Percentiles rank a stretch among this genome's conserved stretches.
Evolutionary conservation across 2,113 vertebrate species (phyloP).

Genomic region (Tachysurus fulvidraco): DNA sequence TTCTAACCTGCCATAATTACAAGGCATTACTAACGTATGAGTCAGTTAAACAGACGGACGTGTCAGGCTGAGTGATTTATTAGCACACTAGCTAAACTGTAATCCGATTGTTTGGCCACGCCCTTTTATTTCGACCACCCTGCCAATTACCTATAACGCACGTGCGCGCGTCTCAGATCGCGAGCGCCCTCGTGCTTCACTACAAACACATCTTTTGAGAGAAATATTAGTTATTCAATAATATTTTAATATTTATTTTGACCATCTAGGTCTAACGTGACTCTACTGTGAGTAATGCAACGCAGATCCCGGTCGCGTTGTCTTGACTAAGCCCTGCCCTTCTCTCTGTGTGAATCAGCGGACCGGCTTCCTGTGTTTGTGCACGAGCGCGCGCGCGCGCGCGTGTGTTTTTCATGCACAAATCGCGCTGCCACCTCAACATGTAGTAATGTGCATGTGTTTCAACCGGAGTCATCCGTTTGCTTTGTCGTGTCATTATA

Average conservation of each 20-base stretch:
- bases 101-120: constrained; percentile 30
- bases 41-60: constrained; percentile 4
- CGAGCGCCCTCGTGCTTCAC: neutral
- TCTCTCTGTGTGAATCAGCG: constrained; percentile 45
- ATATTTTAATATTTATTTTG: neutral
- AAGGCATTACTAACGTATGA: neutral
- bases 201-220: neutral
- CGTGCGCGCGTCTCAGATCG: neutral
- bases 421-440: constrained; percentile 66
- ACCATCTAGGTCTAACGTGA: neutral
- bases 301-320: neutral
- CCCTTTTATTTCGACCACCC: constrained; percentile 31
- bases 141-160: neutral
- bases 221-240: neutral
- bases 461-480: constrained; percentile 31
- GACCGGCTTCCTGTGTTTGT: constrained; percentile 60
- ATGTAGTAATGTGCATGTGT: constrained; percentile 69
- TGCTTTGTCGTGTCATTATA: neutral
- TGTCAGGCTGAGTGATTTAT: constrained; percentile 22
- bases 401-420: constrained; percentile 21
- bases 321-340: constrained; percentile 49
- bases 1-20: neutral
- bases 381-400: neutral
- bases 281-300: constrained; percentile 16
- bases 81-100: constrained; percentile 1